Evolutionary conservation across 1,140 invertebrate genomes (phyloP).

Genomic region (Piezodorus guildinii): DNA sequence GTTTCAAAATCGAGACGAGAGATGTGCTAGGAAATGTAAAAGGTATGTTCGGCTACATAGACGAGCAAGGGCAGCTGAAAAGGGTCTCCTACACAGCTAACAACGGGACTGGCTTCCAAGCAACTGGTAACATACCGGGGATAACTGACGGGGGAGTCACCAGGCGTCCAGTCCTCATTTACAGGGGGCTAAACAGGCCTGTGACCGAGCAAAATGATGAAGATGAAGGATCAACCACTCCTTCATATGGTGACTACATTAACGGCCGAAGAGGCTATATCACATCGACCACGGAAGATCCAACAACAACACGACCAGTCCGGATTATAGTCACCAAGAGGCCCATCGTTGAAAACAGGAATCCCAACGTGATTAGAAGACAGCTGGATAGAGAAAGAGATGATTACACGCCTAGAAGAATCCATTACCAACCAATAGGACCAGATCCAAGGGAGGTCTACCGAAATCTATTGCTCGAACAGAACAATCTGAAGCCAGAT

Average conservation of each 20-base stretch:
- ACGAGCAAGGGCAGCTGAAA: conserved; percentile 66
- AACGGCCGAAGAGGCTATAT: conserved; percentile 36
- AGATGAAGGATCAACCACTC: background rate
- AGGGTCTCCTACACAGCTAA: conserved; percentile 65
- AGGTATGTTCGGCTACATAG: conserved; percentile 75
- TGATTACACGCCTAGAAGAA: conserved; percentile 32
- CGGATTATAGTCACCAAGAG: conserved; percentile 37
- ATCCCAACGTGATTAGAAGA: conserved; percentile 49
- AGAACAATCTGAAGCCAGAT: conserved; percentile 23
- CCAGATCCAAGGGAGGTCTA: conserved; percentile 22
- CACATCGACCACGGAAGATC: conserved; percentile 33
- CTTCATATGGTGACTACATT: conserved; percentile 15
- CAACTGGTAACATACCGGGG: background rate
- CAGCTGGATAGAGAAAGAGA: conserved; percentile 39
- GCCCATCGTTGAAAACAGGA: conserved; percentile 36
- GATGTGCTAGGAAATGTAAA: conserved; percentile 70
- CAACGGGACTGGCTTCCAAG: conserved; percentile 43
- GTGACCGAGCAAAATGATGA: too few relatives aligned
- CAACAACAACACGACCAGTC: conserved; percentile 29
- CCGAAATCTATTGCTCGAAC: conserved; percentile 22
- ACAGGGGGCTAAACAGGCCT: background rate
- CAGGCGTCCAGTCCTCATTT: background rate
- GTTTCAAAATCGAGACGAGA: conserved; percentile 72
- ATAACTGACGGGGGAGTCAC: background rate
- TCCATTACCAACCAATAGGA: background rate